Evolutionary conservation across 2,888 invertebrate genomes (phyloP), one percentile per base, ranked within the genome.

Genomic region (Chaetogeoica ovagalla): DNA sequence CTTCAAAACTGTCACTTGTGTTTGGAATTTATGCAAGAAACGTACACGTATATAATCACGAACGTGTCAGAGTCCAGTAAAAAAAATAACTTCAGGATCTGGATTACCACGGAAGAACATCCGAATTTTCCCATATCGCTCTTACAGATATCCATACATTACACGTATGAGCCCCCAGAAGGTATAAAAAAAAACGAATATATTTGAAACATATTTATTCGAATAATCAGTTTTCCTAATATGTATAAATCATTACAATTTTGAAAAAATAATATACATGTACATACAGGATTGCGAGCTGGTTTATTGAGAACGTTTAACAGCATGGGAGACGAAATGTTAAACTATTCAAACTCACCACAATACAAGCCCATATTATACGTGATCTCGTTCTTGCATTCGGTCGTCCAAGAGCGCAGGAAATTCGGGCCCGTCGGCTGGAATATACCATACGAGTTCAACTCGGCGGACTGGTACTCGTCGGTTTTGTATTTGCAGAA

Each of bases 391-490:
- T 98, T 98, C 88, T 87, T 98, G 52, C 97, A 98, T 84, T 97
- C 97, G 0, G 94, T 97, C 52, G 93, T 98, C 0, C 97, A 97
- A 87, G 98, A 98, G 86, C 89, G 97, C 83, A 89, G 97, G 83
- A 98, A 98, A 87, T 98, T 97, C 86, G 97, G 98, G 0, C 96
- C 97, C 0, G 89, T 98, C 19, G 97, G 97, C 13, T 98, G 98
- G 98, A 98, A 98, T 86, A 90, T 97, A 83, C 96, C 97, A 0
- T 98, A 98, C 85, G 97, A 98, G 87, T 98, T 98, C 86, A 96
- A 96, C 87, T 97, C 97, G 88, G 94, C 97, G 0, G 98, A 98
- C 86, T 97, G 97, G 86, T 94, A 94, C 4, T 95, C 97, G 3
- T 94, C 97, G 82, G 94, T 97, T 1, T 97, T 97, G 86, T 98